Base-by-base conservation (phyloP, 2,797 vertebrate genomes). In the Leucoraja ocellata region DNA sequence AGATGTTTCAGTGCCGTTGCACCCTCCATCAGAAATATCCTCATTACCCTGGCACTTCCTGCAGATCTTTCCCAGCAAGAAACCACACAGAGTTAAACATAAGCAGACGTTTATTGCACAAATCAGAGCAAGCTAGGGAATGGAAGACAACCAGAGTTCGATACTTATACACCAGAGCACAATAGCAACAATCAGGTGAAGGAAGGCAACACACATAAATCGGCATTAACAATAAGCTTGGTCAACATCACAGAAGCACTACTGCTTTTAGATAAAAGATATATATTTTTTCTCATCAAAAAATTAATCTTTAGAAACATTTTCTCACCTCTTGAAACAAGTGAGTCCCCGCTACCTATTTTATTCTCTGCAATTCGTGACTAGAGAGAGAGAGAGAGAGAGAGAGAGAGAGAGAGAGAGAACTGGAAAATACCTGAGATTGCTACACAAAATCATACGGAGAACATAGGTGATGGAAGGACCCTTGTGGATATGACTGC, bases 71-170 rank as follows among this genome's bases (percentile, higher is more conserved):
- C 81, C 5, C 10, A 5, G 79, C 8, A 6, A 23, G 46, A 80
- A 16, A 88, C 61, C 36, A 1, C 18, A 8, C 84, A 68, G 84
- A 88, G 32, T 88, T n/a, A 36, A 88, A 68, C 61, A 68, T 14
- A 88, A 88, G 84, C 84, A 65, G 84, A 88, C 36, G 61, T 88
- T 88, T 88, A 88, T 88, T 88, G 84, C 84, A 88, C 84, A 65
- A 18, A 36, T 68, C 61, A 21, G 81, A 61, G 81, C 54, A 61
- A 61, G 54, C 4, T 11, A 61, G 28, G 61, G 84, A 68, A 5
- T 65, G 84, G n/a, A 88, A 68, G 84, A 88, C 84, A 9, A 88
- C 14, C 84, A 32, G 6, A 88, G 61, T 88, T 61, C 79, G 54
- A 28, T 4, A 84, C 81, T 18, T 32, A 8, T 2, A 88, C 84